Base-by-base conservation (phyloP, 2,888 invertebrate species). In the Andrena flavipes region DNA sequence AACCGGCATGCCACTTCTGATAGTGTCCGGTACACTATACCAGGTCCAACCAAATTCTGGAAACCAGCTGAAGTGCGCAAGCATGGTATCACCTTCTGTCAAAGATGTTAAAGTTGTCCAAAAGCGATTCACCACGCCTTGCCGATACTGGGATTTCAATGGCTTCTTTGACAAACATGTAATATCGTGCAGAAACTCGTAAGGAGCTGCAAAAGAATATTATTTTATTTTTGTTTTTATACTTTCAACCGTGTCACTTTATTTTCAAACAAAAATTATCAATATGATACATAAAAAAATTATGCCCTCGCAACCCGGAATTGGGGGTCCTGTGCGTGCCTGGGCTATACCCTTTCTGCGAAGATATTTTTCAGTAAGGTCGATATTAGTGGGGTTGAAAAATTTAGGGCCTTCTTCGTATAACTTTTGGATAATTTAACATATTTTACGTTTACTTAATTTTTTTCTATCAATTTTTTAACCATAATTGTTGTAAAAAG, bases 161-260 rank as follows among this genome's bases (percentile, higher is more conserved):
- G 95, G 95, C 85, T 96, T 96, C 88, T 96, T 96, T 80, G 95
- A 95, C 59, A 95, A 91, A 86, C 96, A 96, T 2, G 96, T 96
- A 71, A 97, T 96, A 90, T 97, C 97, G 90, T 97, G 96, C 42
- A 97, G 94, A 93, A 97, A 97, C 89, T 97, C 96, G 90, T 97
- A 97, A 0, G 96, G 96, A 42, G 96, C 96, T 94, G 89, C 56
- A 88, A 88, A 7, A 51, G 93, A 93, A 75, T 30, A 71, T 63
- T 26, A 5, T 30, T 20, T 56, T 10, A 2, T 62, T 63, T 51
- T 26, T 13, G 2, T 48, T 5, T n/a, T 16, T 59, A 35, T 20
- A 8, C 8, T 42, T 69, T 8, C 20, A 54, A 8, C 10, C 10
- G 54, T 35, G 10, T 13, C 13, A 35, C 35, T 35, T 35, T 35